Evolutionary conservation across 1,140 invertebrate species (phyloP).

Genomic region (honey bee (Apis mellifera)): DNA sequence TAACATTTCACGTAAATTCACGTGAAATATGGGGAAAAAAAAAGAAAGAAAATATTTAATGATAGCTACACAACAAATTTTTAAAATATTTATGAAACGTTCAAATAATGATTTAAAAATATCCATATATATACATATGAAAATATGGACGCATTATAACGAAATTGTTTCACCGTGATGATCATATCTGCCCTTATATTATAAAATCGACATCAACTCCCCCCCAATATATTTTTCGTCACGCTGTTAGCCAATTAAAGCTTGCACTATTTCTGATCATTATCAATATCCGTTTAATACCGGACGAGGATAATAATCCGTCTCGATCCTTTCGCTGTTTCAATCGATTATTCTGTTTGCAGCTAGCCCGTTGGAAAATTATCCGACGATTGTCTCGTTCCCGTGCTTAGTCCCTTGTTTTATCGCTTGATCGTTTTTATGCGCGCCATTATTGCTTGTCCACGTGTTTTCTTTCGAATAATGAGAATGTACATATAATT

Average conservation of each 20-base stretch:
- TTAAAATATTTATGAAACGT: too few species aligned
- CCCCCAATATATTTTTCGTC: conserved; percentile 28
- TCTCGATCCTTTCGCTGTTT: conserved; percentile 2
- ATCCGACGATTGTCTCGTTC: background rate
- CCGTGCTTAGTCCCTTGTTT: background rate
- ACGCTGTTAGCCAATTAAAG: conserved; percentile 38
- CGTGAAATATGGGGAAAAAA: too few species aligned
- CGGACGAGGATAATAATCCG: conserved; percentile 5
- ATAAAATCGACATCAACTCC: too few species aligned
- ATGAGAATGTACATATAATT: background rate
- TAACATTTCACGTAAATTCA: too few species aligned
- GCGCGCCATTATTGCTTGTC: conserved; percentile 1
- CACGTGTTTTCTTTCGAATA: conserved; percentile 21
- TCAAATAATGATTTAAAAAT: too few species aligned
- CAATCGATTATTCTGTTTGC: conserved; percentile 38
- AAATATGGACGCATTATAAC: too few species aligned
- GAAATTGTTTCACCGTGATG: background rate
- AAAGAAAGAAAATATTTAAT: too few species aligned
- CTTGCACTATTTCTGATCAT: conserved; percentile 34
- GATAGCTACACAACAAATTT: too few species aligned
- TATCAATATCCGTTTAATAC: conserved; percentile 32
- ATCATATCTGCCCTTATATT: too few species aligned
- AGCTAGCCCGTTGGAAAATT: conserved; percentile 34
- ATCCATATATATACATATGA: too few species aligned
- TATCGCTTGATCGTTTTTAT: conserved; percentile 29